These are phyloP conservation scores for Neostethus bicornis DNA, from an alignment of 2,797 vertebrate species.

Conservation along the genomic window DNA sequence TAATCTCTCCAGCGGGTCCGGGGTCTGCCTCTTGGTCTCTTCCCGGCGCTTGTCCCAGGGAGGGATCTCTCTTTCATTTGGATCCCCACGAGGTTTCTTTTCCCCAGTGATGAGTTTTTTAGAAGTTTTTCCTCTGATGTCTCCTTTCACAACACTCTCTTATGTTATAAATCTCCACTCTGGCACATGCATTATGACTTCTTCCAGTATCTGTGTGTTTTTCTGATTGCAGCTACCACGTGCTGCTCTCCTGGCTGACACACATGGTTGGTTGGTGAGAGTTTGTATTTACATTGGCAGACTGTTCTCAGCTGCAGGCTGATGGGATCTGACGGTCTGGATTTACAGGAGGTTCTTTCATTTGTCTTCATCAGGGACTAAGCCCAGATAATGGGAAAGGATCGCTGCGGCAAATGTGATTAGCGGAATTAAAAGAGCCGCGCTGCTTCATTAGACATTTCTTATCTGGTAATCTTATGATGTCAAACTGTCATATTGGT, in stretches of 20 bases:
- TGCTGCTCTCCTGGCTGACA: conserved; percentile 37
- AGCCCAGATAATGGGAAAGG: conserved; percentile 57
- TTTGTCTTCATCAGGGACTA: conserved; percentile 65
- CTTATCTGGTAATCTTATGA: conserved; percentile 30
- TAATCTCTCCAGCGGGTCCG: no score
- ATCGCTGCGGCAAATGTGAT: conserved; percentile 56
- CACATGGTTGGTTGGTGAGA: conserved; percentile 47
- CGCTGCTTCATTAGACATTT: conserved; percentile 41
- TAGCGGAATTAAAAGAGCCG: conserved; percentile 52
- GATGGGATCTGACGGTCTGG: conserved; percentile 59
- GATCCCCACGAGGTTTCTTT: no score
- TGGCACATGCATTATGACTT: neutral
- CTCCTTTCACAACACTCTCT: neutral
- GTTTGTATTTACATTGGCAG: conserved; percentile 70
- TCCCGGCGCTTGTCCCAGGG: no score
- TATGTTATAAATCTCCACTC: conserved; percentile 1
- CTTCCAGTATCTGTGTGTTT: conserved; percentile 30
- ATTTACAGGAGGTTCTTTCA: conserved; percentile 53
- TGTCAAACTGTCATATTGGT: conserved; percentile 7
- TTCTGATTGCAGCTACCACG: conserved; percentile 36
- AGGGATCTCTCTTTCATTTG: no score
- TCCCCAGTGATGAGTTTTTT: no score
- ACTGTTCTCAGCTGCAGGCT: conserved; percentile 52
- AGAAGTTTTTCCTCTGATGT: no score
- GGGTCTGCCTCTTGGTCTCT: no score